phyloP scores from a whole-genome alignment of 1,140 invertebrate genomes.

The Trichonephila inaurata region DNA sequence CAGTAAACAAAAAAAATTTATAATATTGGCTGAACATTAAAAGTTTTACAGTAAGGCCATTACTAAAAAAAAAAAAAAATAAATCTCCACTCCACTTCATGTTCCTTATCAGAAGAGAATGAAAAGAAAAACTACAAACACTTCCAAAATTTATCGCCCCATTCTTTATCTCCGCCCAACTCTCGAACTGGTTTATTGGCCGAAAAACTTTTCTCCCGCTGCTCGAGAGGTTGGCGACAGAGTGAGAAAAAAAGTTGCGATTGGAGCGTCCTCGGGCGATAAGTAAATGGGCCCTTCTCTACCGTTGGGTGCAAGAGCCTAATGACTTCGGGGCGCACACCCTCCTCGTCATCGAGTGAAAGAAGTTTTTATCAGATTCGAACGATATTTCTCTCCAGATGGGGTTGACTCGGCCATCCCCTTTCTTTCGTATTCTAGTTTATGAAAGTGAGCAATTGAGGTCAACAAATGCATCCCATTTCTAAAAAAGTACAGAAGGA shows the following conservation, averaged over 20 bases:
- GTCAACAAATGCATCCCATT: too few relatives aligned
- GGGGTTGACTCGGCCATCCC: not conserved
- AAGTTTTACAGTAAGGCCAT: not conserved
- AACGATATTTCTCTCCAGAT: not conserved
- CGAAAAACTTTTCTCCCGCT: not conserved
- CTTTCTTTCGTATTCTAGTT: too few relatives aligned
- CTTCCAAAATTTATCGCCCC: not conserved
- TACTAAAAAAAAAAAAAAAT: not conserved
- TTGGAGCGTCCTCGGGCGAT: not conserved
- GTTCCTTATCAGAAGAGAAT: not conserved
- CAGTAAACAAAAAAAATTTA: too few relatives aligned
- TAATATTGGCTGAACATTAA: not conserved
- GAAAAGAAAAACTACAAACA: not conserved
- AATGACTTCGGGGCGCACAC: not conserved
- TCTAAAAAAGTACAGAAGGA: too few relatives aligned
- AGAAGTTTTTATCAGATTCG: not conserved
- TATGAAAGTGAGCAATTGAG: too few relatives aligned
- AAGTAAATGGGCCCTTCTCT: slow-evolving; percentile 39
- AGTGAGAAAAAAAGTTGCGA: not conserved
- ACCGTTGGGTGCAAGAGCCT: not conserved
- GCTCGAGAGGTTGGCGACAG: not conserved
- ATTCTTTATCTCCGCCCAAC: not conserved
- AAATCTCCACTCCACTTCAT: not conserved
- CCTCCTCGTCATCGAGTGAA: not conserved
- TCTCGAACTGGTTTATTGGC: slow-evolving; percentile 30